Base-by-base conservation (phyloP, 35 echinoderm and acorn worm species). In the Apostichopus parvimensis region DNA sequence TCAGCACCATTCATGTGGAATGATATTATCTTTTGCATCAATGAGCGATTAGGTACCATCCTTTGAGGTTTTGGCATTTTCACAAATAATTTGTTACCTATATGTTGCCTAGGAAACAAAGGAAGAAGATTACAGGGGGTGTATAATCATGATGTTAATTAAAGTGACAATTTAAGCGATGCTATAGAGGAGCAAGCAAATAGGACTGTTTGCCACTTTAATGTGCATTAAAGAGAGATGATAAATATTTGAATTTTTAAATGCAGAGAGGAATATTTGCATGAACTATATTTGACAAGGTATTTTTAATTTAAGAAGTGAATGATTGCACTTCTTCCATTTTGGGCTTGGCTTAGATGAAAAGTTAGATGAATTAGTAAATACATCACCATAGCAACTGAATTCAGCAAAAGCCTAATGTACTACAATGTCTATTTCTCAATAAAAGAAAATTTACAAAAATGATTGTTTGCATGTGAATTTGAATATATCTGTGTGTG, bases 1-100 rank as follows among this genome's bases (percentile, higher is more conserved):
- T 13, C 52, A 54, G 5, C 24, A 82, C 79, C 6, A 17, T 82
- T 82, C 79, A 82, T 55, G 79, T 58, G 22, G 85, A 71, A 87
- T 22, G 22, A 87, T 23, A 57, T 22, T 15, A 87, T 87, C 7
- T 87, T 59, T 15, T 71, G 85, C 64, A 24, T 82, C 26, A 13
- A 34, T 82, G 45, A 14, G 14, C n/a, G 8, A 15, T 11, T 68
- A 68, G 64, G 8, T 14, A 68, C 64, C 64, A 18, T 18, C 64
- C 9, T 45, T 45, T 45, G 34, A 45, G 34, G 34, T 45, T 45
- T 45, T 45, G 34, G 34, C 34, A 45, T 45, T 45, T 45, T 45
- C 34, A 45, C 34, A 45, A 45, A 45, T 68, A 68, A 68, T 68
- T 68, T 68, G 6, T 11, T 68, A 18, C 18, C 64, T 68, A 14